Conservation (phyloP, 2,113 vertebrate species). For the Pterocles orientalis region DNA sequence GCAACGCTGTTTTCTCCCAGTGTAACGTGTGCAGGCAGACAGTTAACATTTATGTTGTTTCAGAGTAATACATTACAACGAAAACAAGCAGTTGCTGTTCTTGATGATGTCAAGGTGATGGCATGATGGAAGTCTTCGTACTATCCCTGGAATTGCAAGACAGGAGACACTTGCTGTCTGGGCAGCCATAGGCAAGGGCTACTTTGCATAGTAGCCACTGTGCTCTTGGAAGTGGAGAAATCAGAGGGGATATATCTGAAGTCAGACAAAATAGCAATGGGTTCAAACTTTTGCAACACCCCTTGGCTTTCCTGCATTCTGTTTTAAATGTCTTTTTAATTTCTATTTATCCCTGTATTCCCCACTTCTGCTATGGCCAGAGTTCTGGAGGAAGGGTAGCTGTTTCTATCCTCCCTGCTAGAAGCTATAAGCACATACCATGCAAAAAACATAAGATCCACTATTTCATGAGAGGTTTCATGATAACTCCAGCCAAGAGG, state of each 20-base stretch:
- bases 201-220: background rate
- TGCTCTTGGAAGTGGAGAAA: background rate
- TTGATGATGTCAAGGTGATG: conserved; percentile 47
- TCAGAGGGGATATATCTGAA: background rate
- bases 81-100: conserved; percentile 41
- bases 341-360: background rate
- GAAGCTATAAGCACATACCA: background rate
- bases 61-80: background rate
- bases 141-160: background rate
- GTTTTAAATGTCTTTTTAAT: background rate
- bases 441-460: background rate
- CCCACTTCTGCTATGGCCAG: background rate
- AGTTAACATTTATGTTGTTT: conserved; percentile 39
- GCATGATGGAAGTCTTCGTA: background rate
- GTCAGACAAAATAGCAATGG: background rate
- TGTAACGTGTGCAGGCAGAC: background rate
- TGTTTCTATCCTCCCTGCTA: background rate
- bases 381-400: background rate
- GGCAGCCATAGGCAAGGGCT: background rate
- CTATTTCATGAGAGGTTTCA: background rate
- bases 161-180: conserved; percentile 1
- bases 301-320: background rate
- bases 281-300: background rate
- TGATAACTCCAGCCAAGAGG: background rate
- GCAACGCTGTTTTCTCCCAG: background rate